phyloP scores from a whole-genome alignment of 2,888 invertebrate species.

The Scelioninae gen. 1 region DNA sequence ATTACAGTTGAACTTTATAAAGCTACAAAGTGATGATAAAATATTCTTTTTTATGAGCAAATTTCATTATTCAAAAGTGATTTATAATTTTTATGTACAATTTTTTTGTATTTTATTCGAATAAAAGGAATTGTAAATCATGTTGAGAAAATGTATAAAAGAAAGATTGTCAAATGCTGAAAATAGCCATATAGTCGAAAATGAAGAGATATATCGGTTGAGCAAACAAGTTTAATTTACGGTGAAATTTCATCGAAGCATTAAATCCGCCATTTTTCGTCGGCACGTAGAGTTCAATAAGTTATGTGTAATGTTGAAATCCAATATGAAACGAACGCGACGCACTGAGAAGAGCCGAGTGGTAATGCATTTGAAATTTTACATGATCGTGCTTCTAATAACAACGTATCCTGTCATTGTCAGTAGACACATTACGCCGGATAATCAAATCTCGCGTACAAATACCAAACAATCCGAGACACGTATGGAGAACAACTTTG shows the following conservation, averaged over 20 bases:
- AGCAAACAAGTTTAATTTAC: constrained; percentile 34
- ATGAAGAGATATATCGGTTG: constrained; percentile 28
- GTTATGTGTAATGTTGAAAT: constrained; percentile 45
- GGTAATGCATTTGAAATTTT: constrained; percentile 58
- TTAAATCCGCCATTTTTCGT: constrained; percentile 43
- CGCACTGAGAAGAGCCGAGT: constrained; percentile 2
- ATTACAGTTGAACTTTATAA: no score
- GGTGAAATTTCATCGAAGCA: constrained; percentile 34
- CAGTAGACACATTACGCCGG: constrained; percentile 25
- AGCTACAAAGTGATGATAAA: no score
- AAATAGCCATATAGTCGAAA: constrained; percentile 12
- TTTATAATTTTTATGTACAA: no score
- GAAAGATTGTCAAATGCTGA: background rate
- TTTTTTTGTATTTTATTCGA: no score
- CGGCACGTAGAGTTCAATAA: constrained; percentile 52
- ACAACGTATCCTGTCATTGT: constrained; percentile 44
- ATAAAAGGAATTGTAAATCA: no score
- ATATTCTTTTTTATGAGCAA: no score
- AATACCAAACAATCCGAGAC: constrained; percentile 14
- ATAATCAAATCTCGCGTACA: constrained; percentile 49
- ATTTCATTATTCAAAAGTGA: no score
- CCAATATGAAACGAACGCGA: constrained; percentile 36
- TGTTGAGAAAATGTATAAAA: background rate
- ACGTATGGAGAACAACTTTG: constrained; percentile 14
- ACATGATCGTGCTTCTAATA: constrained; percentile 56